Conservation (phyloP, 2,113 vertebrate genomes). For the Vicugna pacos region DNA sequence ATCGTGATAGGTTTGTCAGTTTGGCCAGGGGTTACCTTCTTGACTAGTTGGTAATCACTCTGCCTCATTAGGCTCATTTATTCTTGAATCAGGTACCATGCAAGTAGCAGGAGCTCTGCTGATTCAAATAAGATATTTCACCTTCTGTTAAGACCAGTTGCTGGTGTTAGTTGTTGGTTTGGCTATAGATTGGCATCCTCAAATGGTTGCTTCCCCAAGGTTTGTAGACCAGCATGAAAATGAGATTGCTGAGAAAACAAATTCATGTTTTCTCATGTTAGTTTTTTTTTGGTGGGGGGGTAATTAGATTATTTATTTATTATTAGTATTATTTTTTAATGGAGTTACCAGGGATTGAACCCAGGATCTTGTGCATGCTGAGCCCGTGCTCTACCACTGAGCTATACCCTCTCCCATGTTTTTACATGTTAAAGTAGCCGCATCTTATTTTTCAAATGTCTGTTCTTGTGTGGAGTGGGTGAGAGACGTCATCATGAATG, state of each 20-base stretch:
- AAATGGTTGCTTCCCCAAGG: background rate
- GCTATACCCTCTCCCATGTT: too few species aligned
- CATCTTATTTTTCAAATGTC: background rate
- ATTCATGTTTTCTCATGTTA: background rate
- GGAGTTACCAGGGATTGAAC: too few species aligned
- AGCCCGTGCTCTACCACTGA: too few species aligned
- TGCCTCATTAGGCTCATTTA: background rate
- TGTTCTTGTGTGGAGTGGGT: background rate
- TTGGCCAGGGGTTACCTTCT: background rate
- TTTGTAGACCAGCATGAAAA: background rate
- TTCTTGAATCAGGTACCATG: background rate
- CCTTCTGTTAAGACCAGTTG: background rate
- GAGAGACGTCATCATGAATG: background rate
- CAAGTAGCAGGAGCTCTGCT: background rate
- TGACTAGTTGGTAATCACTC: background rate
- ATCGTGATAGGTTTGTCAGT: background rate
- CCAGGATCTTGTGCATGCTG: too few species aligned
- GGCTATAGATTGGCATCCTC: background rate
- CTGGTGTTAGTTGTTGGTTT: background rate
- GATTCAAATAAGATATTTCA: background rate
- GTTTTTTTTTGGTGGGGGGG: too few species aligned
- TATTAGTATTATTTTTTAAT: too few species aligned
- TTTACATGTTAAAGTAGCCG: background rate
- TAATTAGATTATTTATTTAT: too few species aligned
- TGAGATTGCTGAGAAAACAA: background rate